Conservation (phyloP, 2,113 vertebrate genomes). For the Himantopus leucocephalus region DNA sequence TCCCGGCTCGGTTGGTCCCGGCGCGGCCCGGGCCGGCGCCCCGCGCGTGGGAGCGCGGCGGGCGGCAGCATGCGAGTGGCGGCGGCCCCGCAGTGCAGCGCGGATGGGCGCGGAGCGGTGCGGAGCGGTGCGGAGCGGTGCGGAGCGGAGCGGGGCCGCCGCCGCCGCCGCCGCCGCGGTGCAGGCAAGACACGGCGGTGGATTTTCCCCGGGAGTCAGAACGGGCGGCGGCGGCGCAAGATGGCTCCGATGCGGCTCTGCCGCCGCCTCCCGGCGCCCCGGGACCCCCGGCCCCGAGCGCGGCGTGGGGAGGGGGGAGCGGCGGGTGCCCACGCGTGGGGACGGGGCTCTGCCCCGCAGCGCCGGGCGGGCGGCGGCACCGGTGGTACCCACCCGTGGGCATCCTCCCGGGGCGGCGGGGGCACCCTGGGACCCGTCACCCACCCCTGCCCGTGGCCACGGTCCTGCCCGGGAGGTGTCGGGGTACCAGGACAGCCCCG, state of each 20-base stretch:
- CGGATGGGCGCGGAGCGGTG: neutral
- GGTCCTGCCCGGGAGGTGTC: neutral
- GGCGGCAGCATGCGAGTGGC: constrained; percentile 15
- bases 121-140: neutral
- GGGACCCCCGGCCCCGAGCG: neutral
- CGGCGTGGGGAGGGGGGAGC: neutral
- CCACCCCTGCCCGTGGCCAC: neutral
- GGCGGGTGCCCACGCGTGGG: neutral
- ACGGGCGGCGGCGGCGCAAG: constrained; percentile 66
- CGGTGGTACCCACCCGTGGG: neutral
- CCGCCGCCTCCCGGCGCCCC: constrained; percentile 4
- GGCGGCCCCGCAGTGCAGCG: constrained; percentile 47
- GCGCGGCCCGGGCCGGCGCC: neutral
- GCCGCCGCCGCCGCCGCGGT: neutral
- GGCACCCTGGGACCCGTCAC: neutral
- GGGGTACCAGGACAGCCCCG: neutral
- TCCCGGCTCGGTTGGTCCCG: neutral
- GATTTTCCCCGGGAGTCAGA: constrained; percentile 63
- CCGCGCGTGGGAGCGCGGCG: neutral
- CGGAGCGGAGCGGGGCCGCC: too few relatives aligned
- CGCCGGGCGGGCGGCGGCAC: neutral
- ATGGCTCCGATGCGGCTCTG: constrained; percentile 46
- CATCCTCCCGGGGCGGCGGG: neutral
- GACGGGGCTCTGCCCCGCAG: neutral
- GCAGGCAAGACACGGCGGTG: constrained; percentile 43